Conservation (phyloP, 2,888 invertebrate genomes). For the Salpingus planirostris region DNA sequence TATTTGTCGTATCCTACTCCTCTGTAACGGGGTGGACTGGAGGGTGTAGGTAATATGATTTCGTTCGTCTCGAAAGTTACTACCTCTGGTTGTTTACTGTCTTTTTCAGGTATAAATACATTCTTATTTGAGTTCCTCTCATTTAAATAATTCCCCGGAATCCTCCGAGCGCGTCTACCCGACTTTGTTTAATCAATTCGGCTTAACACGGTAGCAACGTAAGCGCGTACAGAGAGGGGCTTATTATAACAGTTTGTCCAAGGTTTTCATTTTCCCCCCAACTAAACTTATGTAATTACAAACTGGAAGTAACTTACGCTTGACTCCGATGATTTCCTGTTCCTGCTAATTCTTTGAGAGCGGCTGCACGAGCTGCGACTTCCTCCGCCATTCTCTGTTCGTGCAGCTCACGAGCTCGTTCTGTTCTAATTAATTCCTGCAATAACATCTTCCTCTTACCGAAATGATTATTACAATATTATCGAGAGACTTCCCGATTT, state of each 20-base stretch:
- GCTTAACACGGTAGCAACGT: constrained; percentile 2
- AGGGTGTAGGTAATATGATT: no score
- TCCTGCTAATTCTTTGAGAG: constrained; percentile 52
- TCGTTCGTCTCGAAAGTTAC: no score
- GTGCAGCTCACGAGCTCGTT: constrained; percentile 66
- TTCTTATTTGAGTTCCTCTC: constrained; percentile 3
- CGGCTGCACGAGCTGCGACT: constrained; percentile 53
- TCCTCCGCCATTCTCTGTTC: constrained; percentile 68
- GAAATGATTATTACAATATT: no score
- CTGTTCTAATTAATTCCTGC: constrained; percentile 63
- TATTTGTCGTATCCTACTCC: no score
- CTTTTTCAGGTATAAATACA: no score
- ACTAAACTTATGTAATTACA: constrained; percentile 4
- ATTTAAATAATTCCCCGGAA: constrained; percentile 6
- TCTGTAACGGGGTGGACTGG: no score
- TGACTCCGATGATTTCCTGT: constrained; percentile 22
- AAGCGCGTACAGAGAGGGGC: neutral
- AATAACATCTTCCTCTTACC: no score
- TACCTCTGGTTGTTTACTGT: no score
- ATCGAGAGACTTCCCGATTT: no score
- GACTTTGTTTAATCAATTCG: constrained; percentile 6
- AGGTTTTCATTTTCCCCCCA: constrained; percentile 6
- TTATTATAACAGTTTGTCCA: constrained; percentile 6
- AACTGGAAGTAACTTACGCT: constrained; percentile 24
- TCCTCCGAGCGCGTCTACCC: neutral